phyloP scores from a whole-genome alignment of 35 echinoderm and acorn worm species.

The Heliocidaris tuberculata region DNA sequence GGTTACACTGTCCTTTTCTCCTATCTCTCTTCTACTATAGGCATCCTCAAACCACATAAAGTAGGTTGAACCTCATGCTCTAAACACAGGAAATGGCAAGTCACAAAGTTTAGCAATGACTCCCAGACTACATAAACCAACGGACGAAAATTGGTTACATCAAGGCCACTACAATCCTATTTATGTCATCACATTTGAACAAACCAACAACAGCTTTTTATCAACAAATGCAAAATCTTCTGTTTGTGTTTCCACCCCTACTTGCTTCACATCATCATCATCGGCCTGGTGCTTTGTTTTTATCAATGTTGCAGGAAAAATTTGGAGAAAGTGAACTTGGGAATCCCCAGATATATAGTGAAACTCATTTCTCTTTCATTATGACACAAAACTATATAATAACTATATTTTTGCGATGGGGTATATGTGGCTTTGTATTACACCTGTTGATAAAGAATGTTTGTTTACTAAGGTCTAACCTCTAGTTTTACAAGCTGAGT shows the following conservation, averaged over 20 bases:
- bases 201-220: neutral
- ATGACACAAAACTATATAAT: neutral
- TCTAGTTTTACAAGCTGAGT: too few species aligned
- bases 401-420: too few species aligned
- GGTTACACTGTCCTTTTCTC: neutral
- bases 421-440: too few species aligned
- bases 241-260: neutral
- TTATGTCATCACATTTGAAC: conserved; percentile 2
- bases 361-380: neutral
- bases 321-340: neutral
- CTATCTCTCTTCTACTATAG: neutral
- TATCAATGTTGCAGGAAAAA: neutral
- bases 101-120: neutral
- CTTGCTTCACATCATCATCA: neutral
- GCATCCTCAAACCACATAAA: neutral
- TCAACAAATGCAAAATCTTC: neutral
- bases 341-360: neutral
- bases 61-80: neutral
- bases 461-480: too few species aligned
- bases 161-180: neutral
- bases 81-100: neutral
- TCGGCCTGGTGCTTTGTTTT: neutral
- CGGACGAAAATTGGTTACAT: neutral
- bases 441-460: too few species aligned
- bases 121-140: neutral